These are phyloP conservation scores for Neoascia interrupta DNA, from an alignment of 2,888 invertebrate species.

Conservation along the genomic window DNA sequence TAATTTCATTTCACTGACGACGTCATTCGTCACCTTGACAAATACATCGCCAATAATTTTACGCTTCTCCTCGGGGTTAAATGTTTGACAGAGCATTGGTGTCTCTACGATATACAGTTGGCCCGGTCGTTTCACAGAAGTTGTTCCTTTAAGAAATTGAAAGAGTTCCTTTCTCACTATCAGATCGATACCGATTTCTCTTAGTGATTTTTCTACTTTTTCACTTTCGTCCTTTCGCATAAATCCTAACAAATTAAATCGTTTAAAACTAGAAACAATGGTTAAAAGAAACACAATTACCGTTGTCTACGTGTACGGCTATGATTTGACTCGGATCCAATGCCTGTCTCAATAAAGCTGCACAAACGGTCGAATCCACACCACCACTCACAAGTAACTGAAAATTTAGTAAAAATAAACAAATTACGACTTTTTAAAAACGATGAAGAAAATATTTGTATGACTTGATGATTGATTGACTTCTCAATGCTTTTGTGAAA, in stretches of 20 bases:
- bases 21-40: conserved; percentile 94
- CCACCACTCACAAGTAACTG: conserved; percentile 97
- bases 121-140: conserved; percentile 86
- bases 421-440: neutral
- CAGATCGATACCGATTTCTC: conserved; percentile 90
- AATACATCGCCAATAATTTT: conserved; percentile 99
- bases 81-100: conserved; percentile 90
- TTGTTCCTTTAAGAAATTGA: conserved; percentile 89
- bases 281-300: conserved; percentile 78
- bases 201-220: conserved; percentile 90
- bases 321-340: conserved; percentile 94
- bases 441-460: neutral
- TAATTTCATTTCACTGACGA: conserved; percentile 91
- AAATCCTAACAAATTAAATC: conserved; percentile 81
- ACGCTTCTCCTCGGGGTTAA: conserved; percentile 98
- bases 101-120: conserved; percentile 83
- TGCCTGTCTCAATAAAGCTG: conserved; percentile 94
- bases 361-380: conserved; percentile 99
- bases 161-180: conserved; percentile 87
- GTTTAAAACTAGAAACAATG: conserved; percentile 6
- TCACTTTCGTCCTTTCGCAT: conserved; percentile 98
- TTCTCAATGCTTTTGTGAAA: neutral
- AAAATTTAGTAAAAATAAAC: conserved; percentile 66
- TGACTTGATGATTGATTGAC: neutral
- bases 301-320: conserved; percentile 98